Percentiles rank a stretch among this genome's conserved stretches.
These are phyloP conservation scores for Drosophila suboccidentalis DNA, from an alignment of 2,888 invertebrate species.

Conservation along the genomic window DNA sequence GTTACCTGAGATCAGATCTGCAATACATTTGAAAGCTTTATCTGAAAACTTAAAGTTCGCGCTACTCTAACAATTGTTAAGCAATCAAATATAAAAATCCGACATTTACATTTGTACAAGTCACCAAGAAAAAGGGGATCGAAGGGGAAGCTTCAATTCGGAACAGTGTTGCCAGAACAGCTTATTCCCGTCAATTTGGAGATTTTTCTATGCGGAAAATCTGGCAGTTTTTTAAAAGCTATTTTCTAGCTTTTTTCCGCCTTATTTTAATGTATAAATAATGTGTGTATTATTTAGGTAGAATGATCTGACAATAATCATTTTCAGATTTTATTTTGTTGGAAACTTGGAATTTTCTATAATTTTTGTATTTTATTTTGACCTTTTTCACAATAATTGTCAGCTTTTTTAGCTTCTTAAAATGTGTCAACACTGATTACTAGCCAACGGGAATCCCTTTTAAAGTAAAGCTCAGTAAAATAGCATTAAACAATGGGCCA, in stretches of 20 bases:
- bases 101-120: slow-evolving; percentile 39
- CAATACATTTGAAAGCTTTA: slow-evolving; percentile 18
- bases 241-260: too few species aligned
- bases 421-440: background rate
- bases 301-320: too few species aligned
- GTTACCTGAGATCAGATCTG: slow-evolving; percentile 1
- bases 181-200: too few species aligned
- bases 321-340: too few species aligned
- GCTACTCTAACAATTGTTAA: slow-evolving; percentile 25
- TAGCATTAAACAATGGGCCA: slow-evolving; percentile 22
- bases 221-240: too few species aligned
- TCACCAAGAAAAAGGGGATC: slow-evolving; percentile 20
- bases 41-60: slow-evolving; percentile 25
- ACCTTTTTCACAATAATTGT: too few species aligned
- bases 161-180: background rate
- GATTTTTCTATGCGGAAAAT: too few species aligned
- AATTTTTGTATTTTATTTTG: too few species aligned
- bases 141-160: slow-evolving; percentile 38
- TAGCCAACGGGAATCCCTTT: background rate
- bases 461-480: slow-evolving; percentile 18
- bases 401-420: background rate
- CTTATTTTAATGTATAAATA: too few species aligned
- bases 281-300: too few species aligned
- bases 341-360: too few species aligned
- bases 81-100: slow-evolving; percentile 32